These are phyloP conservation scores for Spongilla lacustris DNA, from an alignment of 37 sponge, comb jelly and placozoan species.

Conservation along the genomic window DNA sequence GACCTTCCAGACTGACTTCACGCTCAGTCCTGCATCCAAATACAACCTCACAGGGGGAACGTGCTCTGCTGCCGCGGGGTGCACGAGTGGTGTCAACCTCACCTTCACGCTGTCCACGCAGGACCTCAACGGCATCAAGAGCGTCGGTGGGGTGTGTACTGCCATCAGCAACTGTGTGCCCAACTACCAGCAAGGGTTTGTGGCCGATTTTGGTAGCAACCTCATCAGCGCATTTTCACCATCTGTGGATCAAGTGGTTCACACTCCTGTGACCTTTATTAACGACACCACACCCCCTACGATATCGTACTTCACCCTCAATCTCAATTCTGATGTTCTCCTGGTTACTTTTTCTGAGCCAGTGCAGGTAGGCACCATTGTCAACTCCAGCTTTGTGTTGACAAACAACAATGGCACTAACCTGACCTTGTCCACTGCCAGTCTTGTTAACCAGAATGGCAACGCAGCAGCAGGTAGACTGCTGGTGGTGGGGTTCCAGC, in stretches of 20 bases:
- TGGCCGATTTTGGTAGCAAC: conserved; percentile 44
- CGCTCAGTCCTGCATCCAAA: background rate
- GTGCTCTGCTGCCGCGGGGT: conserved; percentile 32
- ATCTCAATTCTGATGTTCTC: conserved; percentile 68
- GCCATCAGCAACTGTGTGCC: conserved; percentile 74
- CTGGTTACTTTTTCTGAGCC: conserved; percentile 88
- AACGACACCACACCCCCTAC: conserved; percentile 65
- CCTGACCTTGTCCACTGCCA: conserved; percentile 11
- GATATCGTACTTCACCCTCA: conserved; percentile 60
- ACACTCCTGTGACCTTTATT: conserved; percentile 38
- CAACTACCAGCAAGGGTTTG: conserved; percentile 41
- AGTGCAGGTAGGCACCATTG: conserved; percentile 40
- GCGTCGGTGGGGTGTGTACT: conserved; percentile 59
- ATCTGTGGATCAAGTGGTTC: background rate
- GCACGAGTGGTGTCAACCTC: conserved; percentile 39
- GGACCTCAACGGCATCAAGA: conserved; percentile 83
- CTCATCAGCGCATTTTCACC: conserved; percentile 39
- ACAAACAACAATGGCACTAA: conserved; percentile 25
- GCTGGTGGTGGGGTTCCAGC: conserved; percentile 26
- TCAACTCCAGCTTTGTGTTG: conserved; percentile 31
- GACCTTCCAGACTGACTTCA: conserved; percentile 55
- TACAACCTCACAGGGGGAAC: conserved; percentile 46
- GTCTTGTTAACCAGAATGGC: conserved; percentile 10
- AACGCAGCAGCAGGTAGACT: conserved; percentile 13
- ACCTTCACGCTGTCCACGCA: conserved; percentile 29